Evolutionary conservation across 2,113 vertebrate genomes (phyloP).

Genomic region (Takifugu bimaculatus): DNA sequence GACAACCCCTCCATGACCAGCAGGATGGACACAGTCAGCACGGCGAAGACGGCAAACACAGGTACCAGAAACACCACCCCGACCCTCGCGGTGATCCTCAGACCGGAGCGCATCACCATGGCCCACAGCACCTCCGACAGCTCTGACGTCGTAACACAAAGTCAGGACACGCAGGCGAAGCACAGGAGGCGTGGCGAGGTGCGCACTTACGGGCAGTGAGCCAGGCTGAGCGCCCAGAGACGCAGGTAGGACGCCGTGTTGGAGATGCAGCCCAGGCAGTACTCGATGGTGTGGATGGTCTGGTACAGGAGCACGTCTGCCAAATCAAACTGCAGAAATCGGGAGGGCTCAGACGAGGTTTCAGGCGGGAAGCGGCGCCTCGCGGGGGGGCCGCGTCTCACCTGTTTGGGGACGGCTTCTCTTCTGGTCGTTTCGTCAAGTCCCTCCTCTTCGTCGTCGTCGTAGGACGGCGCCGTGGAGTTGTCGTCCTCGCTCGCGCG

Average conservation of each 20-base stretch:
- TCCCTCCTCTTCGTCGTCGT: slow-evolving; percentile 86
- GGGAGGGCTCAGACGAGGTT: no score
- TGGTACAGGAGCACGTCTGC: slow-evolving; percentile 89
- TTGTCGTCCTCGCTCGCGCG: slow-evolving; percentile 91
- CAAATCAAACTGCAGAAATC: slow-evolving; percentile 81
- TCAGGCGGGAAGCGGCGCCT: no score
- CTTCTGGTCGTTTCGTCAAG: slow-evolving; percentile 67
- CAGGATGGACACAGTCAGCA: slow-evolving; percentile 88
- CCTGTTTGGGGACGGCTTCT: slow-evolving; percentile 79
- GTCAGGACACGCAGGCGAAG: no score
- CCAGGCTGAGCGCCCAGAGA: slow-evolving; percentile 96
- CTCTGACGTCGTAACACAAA: slow-evolving; percentile 69
- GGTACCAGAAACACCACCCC: slow-evolving; percentile 83
- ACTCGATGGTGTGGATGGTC: slow-evolving; percentile 94
- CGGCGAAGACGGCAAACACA: slow-evolving; percentile 79
- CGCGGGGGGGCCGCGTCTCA: slow-evolving; percentile 37
- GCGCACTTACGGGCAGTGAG: slow-evolving; percentile 90
- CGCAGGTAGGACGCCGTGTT: slow-evolving; percentile 96
- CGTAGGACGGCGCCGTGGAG: slow-evolving; percentile 77
- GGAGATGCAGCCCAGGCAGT: slow-evolving; percentile 94
- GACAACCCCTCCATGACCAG: slow-evolving; percentile 98
- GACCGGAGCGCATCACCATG: slow-evolving; percentile 90
- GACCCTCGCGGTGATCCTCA: slow-evolving; percentile 74
- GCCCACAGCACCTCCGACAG: slow-evolving; percentile 93
- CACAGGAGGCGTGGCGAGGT: no score